Base-by-base conservation (phyloP, 2,113 vertebrate genomes). In the Balaeniceps rex region DNA sequence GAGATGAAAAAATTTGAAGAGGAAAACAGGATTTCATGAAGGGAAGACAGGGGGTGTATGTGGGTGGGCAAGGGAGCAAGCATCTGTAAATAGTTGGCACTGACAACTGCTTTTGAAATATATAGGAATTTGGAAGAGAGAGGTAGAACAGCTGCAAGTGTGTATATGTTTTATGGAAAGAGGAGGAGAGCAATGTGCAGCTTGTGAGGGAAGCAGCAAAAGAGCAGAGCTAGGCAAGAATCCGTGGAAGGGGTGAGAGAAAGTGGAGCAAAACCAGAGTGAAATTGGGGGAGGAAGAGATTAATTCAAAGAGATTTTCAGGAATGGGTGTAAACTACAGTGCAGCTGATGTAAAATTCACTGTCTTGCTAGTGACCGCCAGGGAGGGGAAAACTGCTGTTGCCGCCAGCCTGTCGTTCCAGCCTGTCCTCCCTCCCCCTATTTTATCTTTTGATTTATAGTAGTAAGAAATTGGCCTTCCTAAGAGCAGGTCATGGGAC, bases 61-160 rank as follows among this genome's bases (percentile, higher is more conserved):
- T 36, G 82, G 40, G 69, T 81, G 91, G 76, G 81, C 70, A 40
- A 66, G 49, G n/a, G 60, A 82, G 75, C 58, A 92, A 93, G 84
- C 74, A 77, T 79, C 93, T 96, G 71, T 93, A 97, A 94, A 96
- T 83, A 91, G 87, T 22, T 94, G 88, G 75, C 63, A 57, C 79
- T 66, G 58, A n/a, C 28, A 88, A 70, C 71, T 87, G 92, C 70
- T 70, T 93, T 94, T 83, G 91, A 76, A 92, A 85, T 87, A 40
- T 28, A 28, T 25, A 34, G 82, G 81, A 61, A 46, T 83, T 69
- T 92, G 78, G 63, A 75, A 42, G 92, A 81, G 77, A 58, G 70
- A 61, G 42, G 46, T 77, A 65, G 69, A 83, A 61, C 81, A 79
- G 61, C 85, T 88, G 70, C 83, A 92, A 14, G 14, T 4, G 34